phyloP scores from a whole-genome alignment of 2,888 invertebrate species.

The Chironomus riparius region DNA sequence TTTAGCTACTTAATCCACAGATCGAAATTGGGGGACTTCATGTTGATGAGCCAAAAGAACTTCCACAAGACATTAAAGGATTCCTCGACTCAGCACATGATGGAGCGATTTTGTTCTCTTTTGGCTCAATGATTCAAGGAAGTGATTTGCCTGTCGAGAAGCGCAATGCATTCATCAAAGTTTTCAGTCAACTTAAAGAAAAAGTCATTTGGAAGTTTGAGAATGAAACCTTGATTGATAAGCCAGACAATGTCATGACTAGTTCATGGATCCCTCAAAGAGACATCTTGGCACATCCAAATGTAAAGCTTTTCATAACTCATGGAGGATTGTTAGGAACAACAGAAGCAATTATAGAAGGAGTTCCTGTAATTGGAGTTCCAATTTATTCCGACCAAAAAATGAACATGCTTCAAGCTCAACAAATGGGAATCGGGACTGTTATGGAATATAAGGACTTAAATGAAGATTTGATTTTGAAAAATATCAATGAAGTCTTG shows the following conservation, averaged over 20 bases:
- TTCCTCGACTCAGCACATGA: constrained; percentile 35
- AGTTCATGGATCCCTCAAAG: constrained; percentile 45
- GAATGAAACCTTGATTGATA: constrained; percentile 34
- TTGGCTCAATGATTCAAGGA: constrained; percentile 33
- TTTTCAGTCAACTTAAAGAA: constrained; percentile 30
- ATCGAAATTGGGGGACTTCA: constrained; percentile 28
- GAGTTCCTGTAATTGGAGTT: constrained; percentile 62
- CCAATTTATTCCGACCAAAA: constrained; percentile 50
- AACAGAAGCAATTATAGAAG: constrained; percentile 44
- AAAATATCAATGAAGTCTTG: constrained; percentile 33
- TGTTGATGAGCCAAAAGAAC: background rate
- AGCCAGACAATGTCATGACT: constrained; percentile 39
- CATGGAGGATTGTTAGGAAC: constrained; percentile 46
- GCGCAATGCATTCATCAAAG: constrained; percentile 17
- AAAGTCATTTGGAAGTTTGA: constrained; percentile 44
- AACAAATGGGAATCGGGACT: too few relatives aligned
- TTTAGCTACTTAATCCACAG: constrained; percentile 19
- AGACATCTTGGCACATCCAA: constrained; percentile 43
- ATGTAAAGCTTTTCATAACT: constrained; percentile 43
- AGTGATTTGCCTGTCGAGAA: constrained; percentile 7
- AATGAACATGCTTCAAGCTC: too few relatives aligned
- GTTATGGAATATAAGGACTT: constrained; percentile 23
- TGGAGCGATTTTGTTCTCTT: constrained; percentile 37
- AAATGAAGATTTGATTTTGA: constrained; percentile 30
- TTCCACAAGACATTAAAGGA: constrained; percentile 32